Evolutionary conservation across 2,113 vertebrate genomes (phyloP).

Genomic region (Anas platyrhynchos): DNA sequence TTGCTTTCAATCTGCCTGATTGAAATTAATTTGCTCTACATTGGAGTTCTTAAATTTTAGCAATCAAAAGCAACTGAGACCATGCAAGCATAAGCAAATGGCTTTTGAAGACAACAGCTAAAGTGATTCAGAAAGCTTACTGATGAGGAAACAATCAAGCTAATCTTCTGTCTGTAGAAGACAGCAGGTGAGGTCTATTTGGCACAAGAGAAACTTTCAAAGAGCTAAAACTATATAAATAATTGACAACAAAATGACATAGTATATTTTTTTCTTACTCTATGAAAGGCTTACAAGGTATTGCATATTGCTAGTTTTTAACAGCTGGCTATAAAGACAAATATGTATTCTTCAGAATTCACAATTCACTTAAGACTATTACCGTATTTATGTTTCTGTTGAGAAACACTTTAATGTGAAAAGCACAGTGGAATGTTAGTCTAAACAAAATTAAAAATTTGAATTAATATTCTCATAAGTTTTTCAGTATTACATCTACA

Average conservation of each 20-base stretch:
- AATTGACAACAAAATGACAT: background rate
- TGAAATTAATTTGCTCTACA: constrained; percentile 24
- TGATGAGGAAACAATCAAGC: background rate
- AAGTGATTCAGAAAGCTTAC: background rate
- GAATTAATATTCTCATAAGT: background rate
- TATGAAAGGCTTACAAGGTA: background rate
- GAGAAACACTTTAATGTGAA: background rate
- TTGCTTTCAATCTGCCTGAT: constrained; percentile 26
- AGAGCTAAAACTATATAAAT: background rate
- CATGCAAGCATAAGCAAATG: background rate
- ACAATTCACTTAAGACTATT: background rate
- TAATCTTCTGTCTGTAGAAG: background rate
- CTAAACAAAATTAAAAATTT: background rate
- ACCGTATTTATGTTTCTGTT: background rate
- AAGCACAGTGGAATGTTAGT: background rate
- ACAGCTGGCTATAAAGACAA: background rate
- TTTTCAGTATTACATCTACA: background rate
- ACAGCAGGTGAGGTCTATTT: background rate
- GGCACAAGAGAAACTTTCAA: background rate
- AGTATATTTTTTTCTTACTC: background rate
- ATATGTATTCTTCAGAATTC: background rate
- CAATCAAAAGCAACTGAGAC: background rate
- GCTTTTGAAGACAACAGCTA: background rate
- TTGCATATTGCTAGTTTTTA: background rate
- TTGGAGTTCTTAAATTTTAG: constrained; percentile 25